These are phyloP conservation scores for Drosophila fungiperda DNA, from an alignment of 2,888 invertebrate species.

Conservation along the genomic window DNA sequence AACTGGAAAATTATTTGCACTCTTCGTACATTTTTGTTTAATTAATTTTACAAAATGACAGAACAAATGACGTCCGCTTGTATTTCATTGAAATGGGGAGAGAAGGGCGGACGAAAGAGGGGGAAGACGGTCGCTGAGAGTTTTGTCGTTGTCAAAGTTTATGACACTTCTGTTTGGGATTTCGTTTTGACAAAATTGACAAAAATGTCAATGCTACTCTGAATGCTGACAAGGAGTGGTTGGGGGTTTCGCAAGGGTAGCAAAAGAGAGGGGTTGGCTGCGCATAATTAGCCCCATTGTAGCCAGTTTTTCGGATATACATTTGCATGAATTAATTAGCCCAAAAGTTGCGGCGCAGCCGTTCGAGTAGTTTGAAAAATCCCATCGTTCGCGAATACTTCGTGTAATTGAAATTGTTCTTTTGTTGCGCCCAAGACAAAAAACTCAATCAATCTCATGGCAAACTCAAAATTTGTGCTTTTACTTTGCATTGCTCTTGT, in stretches of 20 bases:
- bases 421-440: conserved; percentile 23
- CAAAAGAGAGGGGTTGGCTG: conserved; percentile 26
- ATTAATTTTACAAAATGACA: conserved; percentile 76
- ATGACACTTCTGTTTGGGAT: conserved; percentile 74
- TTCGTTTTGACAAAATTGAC: conserved; percentile 78
- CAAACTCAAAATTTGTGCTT: conserved; percentile 55
- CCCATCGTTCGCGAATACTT: conserved; percentile 54
- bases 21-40: conserved; percentile 77
- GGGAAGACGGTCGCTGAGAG: conserved; percentile 20
- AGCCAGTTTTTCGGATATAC: conserved; percentile 52
- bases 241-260: background rate
- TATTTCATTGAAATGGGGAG: background rate
- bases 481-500: conserved; percentile 25
- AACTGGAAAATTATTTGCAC: conserved; percentile 76
- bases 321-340: conserved; percentile 82
- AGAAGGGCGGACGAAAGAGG: background rate
- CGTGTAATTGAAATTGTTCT: conserved; percentile 69
- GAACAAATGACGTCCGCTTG: conserved; percentile 36
- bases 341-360: conserved; percentile 58
- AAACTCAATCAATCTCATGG: conserved; percentile 73
- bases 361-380: conserved; percentile 41
- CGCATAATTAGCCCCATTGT: conserved; percentile 70
- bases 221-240: conserved; percentile 8
- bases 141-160: conserved; percentile 71
- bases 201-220: conserved; percentile 69